Conservation (phyloP, 2,888 invertebrate species). For the Drosophila nr. medialis region DNA sequence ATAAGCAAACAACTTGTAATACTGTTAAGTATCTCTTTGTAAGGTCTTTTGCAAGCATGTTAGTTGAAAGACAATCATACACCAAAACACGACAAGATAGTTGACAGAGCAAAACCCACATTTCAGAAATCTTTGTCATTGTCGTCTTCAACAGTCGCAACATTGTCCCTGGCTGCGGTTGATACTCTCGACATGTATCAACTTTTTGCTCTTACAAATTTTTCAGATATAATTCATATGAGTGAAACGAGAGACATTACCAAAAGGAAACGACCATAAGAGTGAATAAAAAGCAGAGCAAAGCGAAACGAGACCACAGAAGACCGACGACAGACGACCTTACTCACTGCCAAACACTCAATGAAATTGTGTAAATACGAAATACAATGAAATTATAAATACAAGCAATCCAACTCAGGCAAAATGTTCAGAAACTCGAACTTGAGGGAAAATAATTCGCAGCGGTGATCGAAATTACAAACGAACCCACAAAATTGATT, state of each 20-base stretch:
- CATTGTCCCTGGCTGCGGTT: conserved; percentile 45
- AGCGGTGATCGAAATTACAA: conserved; percentile 33
- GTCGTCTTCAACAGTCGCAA: conserved; percentile 18
- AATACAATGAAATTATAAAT: conserved; percentile 32
- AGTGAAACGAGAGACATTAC: conserved; percentile 17
- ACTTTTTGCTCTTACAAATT: conserved; percentile 48
- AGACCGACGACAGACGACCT: conserved; percentile 39
- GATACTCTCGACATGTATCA: conserved; percentile 36
- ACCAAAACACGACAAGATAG: conserved; percentile 1
- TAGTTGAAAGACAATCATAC: conserved; percentile 9
- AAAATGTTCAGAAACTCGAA: conserved; percentile 31
- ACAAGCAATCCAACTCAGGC: conserved; percentile 11
- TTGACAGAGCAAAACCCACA: conserved; percentile 18
- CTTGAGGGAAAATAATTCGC: conserved; percentile 22
- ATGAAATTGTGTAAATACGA: conserved; percentile 27
- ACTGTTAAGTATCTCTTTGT: conserved; percentile 13
- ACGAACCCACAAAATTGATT: conserved; percentile 39
- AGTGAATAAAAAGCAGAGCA: conserved; percentile 13
- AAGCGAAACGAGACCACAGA: conserved; percentile 12
- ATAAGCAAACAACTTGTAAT: conserved; percentile 33
- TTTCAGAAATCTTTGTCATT: conserved; percentile 25
- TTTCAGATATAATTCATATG: conserved; percentile 46
- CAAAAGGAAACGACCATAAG: not conserved
- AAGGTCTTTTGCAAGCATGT: conserved; percentile 21
- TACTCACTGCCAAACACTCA: conserved; percentile 40